These are phyloP conservation scores for Diarsia dahlii DNA, from an alignment of 2,888 invertebrate genomes.

Conservation along the genomic window DNA sequence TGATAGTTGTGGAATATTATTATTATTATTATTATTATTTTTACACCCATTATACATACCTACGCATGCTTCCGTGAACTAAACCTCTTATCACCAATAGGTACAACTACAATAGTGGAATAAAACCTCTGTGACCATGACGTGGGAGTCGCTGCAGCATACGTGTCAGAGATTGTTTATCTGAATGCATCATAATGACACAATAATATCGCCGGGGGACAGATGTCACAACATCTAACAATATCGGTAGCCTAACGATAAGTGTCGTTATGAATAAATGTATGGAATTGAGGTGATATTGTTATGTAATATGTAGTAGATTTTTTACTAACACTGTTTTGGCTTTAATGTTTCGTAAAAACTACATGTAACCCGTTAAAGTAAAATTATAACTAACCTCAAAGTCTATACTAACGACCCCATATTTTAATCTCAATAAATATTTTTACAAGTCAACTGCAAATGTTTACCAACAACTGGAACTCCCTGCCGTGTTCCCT, in stretches of 20 bases:
- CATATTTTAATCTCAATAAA: no score
- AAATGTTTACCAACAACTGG: no score
- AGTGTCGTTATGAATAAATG: slow-evolving; percentile 29
- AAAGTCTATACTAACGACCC: no score
- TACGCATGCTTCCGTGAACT: not conserved
- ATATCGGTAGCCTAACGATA: slow-evolving; percentile 36
- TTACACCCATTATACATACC: no score
- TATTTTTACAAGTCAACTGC: no score
- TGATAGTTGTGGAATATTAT: no score
- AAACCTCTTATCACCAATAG: slow-evolving; percentile 11
- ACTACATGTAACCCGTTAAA: no score
- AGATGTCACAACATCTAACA: slow-evolving; percentile 32
- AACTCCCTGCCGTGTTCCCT: no score
- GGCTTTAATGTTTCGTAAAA: no score
- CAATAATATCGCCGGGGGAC: slow-evolving; percentile 38
- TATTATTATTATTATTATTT: no score
- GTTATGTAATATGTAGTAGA: not conserved
- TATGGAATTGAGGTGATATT: not conserved
- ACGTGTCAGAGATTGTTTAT: slow-evolving; percentile 54
- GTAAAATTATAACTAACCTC: no score
- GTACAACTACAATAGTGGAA: slow-evolving; percentile 33
- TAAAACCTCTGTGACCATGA: slow-evolving; percentile 27
- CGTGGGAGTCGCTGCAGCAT: slow-evolving; percentile 39
- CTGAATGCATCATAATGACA: slow-evolving; percentile 43
- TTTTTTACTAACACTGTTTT: not conserved